A percentile compares a stretch with the other conserved stretches of the same genome.
Conservation (phyloP, 2,113 vertebrate species). For the Indicator maculatus region DNA sequence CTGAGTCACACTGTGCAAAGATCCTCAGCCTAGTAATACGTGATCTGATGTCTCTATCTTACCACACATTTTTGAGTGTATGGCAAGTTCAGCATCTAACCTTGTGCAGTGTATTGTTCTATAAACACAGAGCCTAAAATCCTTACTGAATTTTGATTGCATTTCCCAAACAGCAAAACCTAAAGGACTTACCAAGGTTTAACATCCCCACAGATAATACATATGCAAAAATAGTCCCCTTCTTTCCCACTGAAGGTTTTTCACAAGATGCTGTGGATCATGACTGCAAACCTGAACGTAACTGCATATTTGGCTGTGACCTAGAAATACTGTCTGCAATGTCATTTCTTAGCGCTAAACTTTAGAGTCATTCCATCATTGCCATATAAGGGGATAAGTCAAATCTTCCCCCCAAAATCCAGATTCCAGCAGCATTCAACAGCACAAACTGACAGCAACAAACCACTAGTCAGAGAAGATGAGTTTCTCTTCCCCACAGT, state of each 20-base stretch:
- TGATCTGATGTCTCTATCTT: background rate
- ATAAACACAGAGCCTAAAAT: background rate
- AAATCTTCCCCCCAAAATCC: background rate
- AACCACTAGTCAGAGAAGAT: background rate
- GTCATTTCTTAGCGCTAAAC: background rate
- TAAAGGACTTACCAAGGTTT: background rate
- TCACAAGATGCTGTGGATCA: background rate
- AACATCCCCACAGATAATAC: background rate
- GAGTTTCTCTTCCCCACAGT: background rate
- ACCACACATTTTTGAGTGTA: background rate
- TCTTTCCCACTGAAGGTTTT: background rate
- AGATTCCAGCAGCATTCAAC: background rate
- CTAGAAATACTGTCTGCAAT: background rate
- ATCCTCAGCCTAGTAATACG: background rate
- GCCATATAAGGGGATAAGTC: background rate
- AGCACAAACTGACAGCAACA: background rate
- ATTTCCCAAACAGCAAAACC: background rate
- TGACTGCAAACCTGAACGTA: background rate
- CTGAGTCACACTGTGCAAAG: background rate
- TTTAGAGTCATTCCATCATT: background rate
- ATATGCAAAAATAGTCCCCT: background rate
- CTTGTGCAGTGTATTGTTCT: background rate
- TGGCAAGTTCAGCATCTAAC: background rate
- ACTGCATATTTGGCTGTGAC: background rate
- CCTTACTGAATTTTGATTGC: background rate